Conservation (phyloP, 2,888 invertebrate species). For the Autographa pulchrina region DNA sequence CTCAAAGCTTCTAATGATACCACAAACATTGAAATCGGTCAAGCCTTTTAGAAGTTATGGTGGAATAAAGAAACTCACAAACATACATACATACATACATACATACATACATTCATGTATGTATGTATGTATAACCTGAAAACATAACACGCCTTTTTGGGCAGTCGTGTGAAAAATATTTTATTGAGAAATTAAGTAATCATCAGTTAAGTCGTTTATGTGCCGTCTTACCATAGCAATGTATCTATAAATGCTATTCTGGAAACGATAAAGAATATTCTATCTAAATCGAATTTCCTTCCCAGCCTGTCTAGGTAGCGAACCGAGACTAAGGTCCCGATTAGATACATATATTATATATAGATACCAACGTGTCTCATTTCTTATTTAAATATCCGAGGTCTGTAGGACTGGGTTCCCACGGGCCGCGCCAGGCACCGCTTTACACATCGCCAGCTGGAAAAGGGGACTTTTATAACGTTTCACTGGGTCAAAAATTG, state of each 20-base stretch:
- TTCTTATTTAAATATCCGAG: slow-evolving; percentile 65
- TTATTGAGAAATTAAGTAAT: too few species aligned
- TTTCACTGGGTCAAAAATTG: slow-evolving; percentile 44
- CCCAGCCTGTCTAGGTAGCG: slow-evolving; percentile 18
- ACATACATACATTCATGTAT: too few species aligned
- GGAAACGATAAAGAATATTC: neutral
- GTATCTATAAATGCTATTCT: neutral
- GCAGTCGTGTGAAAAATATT: too few species aligned
- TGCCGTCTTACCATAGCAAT: too few species aligned
- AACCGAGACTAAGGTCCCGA: slow-evolving; percentile 13
- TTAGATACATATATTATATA: neutral
- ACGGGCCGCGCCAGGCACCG: slow-evolving; percentile 65
- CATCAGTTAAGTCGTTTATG: too few species aligned
- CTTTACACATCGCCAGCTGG: slow-evolving; percentile 47
- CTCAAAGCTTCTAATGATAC: too few species aligned
- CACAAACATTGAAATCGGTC: too few species aligned
- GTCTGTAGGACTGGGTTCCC: slow-evolving; percentile 58
- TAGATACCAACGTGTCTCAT: slow-evolving; percentile 50
- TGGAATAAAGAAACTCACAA: too few species aligned
- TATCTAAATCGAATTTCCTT: slow-evolving; percentile 30
- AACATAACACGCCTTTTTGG: too few species aligned
- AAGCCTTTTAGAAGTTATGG: too few species aligned
- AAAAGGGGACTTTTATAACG: slow-evolving; percentile 27
- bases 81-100: too few species aligned
- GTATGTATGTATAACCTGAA: too few species aligned